Base-by-base conservation (phyloP, 2,113 vertebrate genomes). In the Anoplopoma fimbria region DNA sequence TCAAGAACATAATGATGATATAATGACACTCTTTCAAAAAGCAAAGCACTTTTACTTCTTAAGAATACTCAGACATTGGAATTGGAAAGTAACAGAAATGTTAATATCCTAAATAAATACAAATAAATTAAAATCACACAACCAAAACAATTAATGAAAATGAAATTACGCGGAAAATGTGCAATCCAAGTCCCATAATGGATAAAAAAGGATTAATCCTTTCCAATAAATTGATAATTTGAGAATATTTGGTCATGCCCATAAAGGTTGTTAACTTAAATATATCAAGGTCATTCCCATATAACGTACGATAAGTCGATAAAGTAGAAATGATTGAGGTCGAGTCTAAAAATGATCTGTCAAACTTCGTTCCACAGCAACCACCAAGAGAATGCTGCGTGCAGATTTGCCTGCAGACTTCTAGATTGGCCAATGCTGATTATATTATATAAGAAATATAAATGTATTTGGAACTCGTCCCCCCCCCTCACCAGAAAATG, bases 401-500 rank as follows among this genome's bases (percentile, higher is more conserved):
- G n/a, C n/a, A n/a, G n/a, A n/a, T n/a, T n/a, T n/a, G n/a, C n/a
- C n/a, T n/a, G n/a, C n/a, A n/a, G n/a, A n/a, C n/a, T n/a, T n/a
- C n/a, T n/a, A n/a, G n/a, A n/a, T n/a, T n/a, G n/a, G n/a, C n/a
- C n/a, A n/a, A n/a, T n/a, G n/a, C n/a, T n/a, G n/a, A n/a, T n/a
- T n/a, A n/a, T n/a, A n/a, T n/a, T n/a, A n/a, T 23, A 45, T 19
- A 23, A n/a, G 14, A 65, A 38, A 40, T 63, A 33, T 15, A 27
- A 14, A 34, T 17, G 9, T 38, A 27, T 58, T 70, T 75, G 1
- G 23, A 34, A 17, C 0, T 51, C 15, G 14, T 27, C 6, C n/a
- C 3, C 23, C n/a, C 9, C 21, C 34, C 3, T 12, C 93, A 99
- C 98, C 98, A 93, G 97, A 94, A 69, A 99, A 99, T 75, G 94